A percentile compares a stretch with the other conserved stretches of the same genome.
Evolutionary conservation across 2,888 invertebrate species (phyloP).

Genomic region (Drosophila meridionalis): DNA sequence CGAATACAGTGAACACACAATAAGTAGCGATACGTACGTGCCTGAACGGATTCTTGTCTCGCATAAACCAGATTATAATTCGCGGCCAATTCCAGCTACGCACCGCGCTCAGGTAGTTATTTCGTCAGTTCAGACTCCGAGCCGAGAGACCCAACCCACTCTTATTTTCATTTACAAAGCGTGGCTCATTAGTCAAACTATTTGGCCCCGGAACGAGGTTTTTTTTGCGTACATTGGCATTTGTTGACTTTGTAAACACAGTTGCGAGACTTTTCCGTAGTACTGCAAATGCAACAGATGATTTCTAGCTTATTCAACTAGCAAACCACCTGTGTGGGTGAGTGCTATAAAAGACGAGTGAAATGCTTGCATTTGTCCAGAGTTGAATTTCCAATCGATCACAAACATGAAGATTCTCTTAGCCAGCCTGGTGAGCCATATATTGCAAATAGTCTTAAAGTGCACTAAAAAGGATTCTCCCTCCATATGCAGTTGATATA

Average conservation of each 20-base stretch:
- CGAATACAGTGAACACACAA: constrained; percentile 57
- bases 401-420: constrained; percentile 1
- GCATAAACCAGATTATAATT: constrained; percentile 76
- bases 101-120: constrained; percentile 33
- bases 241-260: constrained; percentile 20
- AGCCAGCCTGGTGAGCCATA: constrained; percentile 9
- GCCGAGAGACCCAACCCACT: constrained; percentile 56
- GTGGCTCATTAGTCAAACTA: constrained; percentile 57
- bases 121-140: constrained; percentile 9
- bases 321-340: neutral
- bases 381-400: constrained; percentile 1
- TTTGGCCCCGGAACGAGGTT: constrained; percentile 18
- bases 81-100: constrained; percentile 59
- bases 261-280: neutral
- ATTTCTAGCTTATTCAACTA: neutral
- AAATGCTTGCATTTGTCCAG: neutral
- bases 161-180: constrained; percentile 72
- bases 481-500: neutral
- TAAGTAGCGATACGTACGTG: constrained; percentile 61
- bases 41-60: constrained; percentile 68
- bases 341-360: constrained; percentile 23
- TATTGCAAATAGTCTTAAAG: neutral
- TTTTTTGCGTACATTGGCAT: constrained; percentile 30
- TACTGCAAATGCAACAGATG: neutral
- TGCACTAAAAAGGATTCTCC: neutral